A percentile compares a stretch with the other conserved stretches of the same genome.
phyloP scores from a whole-genome alignment of 35 echinoderm and acorn worm genomes.

The Hemicentrotus pulcherrimus region DNA sequence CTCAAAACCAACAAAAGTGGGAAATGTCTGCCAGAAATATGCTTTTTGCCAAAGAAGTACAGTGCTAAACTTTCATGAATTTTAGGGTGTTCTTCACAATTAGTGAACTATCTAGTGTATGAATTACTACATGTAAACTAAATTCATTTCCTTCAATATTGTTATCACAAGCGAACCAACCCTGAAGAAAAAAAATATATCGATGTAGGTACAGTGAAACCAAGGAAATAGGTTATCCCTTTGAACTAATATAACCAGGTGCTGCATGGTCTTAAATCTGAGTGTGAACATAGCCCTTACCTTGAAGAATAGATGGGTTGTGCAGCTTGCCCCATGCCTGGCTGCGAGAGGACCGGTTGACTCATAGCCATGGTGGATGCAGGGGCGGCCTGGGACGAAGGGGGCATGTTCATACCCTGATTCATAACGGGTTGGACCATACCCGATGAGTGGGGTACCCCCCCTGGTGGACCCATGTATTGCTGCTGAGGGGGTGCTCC shows the following conservation, averaged over 20 bases:
- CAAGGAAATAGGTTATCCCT: background rate
- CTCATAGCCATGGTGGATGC: conserved; percentile 43
- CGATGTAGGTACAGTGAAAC: background rate
- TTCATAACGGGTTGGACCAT: conserved; percentile 18
- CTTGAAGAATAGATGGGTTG: conserved; percentile 30
- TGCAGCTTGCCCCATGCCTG: background rate
- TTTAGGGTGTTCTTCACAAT: too few relatives aligned
- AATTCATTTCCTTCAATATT: too few relatives aligned
- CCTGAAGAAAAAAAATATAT: background rate
- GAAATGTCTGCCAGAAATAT: too few relatives aligned
- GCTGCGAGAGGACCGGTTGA: conserved; percentile 31
- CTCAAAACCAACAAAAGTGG: too few relatives aligned
- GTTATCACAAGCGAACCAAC: background rate
- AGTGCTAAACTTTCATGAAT: too few relatives aligned
- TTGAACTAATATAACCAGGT: background rate
- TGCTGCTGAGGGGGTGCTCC: conserved; percentile 49
- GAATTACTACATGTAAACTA: too few relatives aligned
- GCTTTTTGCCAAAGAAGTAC: too few relatives aligned
- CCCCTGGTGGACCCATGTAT: conserved; percentile 36
- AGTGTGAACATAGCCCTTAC: background rate
- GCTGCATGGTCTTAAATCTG: background rate
- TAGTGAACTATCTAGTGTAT: too few relatives aligned
- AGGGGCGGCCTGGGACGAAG: conserved; percentile 1
- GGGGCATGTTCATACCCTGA: conserved; percentile 42
- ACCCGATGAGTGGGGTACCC: background rate